Evolutionary conservation across 2,113 vertebrate species (phyloP), one percentile per base, ranked within the genome.

Genomic region (Uria lomvia): DNA sequence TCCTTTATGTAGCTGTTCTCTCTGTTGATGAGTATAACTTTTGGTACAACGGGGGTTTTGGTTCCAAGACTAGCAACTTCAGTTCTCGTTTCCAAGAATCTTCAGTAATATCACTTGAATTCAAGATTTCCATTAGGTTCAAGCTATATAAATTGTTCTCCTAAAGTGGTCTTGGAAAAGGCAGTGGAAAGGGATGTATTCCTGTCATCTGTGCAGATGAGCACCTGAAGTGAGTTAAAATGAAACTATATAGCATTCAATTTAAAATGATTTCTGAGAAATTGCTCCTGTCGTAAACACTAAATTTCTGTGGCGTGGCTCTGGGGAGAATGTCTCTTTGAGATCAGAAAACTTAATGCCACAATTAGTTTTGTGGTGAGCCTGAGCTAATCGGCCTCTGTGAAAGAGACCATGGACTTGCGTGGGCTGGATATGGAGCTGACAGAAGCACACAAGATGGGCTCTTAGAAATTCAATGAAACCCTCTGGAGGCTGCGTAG

Each of bases 211-310:
- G 22, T 75, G 30, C 53, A 43, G 52, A 15, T 34, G 17, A 72
- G 24, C 38, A 50, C 29, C 24, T 80, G 49, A 19, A 68, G 11
- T 11, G 38, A 60, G 18, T 38, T 50, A 5, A 29, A 59, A 38
- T 55, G 50, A 3, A 86, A 13, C 12, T 14, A 21, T 2, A 7
- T 6, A n/a, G 6, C n/a, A 11, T 36, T 0, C 7, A 27, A 2
- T 34, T 81, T 55, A 8, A 32, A 13, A 8, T 5, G 9, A 1
- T 20, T 95, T 71, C 26, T 60, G 66, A 47, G 45, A 23, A 40
- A 19, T n/a, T 81, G 55, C 18, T 74, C 7, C 29, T 52, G 8
- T 45, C 15, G 1, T 4, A 59, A 43, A 5, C n/a, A 4, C 29
- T 58, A 8, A 40, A 11, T 14, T 42, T 27, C n/a, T 17, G 8